phyloP scores from a whole-genome alignment of 2,113 vertebrate genomes.

The Bungarus multicinctus region DNA sequence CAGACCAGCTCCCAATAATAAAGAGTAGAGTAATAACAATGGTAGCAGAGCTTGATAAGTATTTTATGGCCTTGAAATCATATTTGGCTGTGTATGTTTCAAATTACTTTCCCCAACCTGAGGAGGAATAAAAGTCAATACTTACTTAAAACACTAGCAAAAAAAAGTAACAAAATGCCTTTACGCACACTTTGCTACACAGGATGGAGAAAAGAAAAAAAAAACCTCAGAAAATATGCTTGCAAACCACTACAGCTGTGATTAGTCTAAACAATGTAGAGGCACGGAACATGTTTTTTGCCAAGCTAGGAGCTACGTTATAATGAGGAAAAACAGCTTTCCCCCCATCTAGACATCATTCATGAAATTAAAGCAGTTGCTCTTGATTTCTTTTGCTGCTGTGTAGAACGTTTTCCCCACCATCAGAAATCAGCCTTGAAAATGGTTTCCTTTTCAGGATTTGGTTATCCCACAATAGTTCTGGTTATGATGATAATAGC shows the following conservation, averaged over 20 bases:
- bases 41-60: not conserved
- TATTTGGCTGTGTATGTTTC: not conserved
- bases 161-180: not conserved
- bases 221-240: not conserved
- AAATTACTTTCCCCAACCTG: not conserved
- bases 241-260: constrained; percentile 18
- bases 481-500: not conserved
- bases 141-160: not conserved
- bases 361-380: not conserved
- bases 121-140: not conserved
- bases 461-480: not conserved
- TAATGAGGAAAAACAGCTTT: not conserved
- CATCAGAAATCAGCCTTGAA: not conserved
- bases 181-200: not conserved
- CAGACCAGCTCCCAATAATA: not conserved
- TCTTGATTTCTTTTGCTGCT: not conserved
- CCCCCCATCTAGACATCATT: not conserved
- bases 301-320: not conserved
- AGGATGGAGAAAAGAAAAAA: not conserved
- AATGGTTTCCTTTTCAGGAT: not conserved
- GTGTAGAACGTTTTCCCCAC: not conserved
- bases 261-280: not conserved
- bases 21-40: not conserved
- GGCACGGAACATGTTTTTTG: not conserved
- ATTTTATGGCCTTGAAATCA: not conserved